Percentiles rank a stretch among this genome's conserved stretches.
These are phyloP conservation scores for Embidobia sp. DNA, from an alignment of 2,888 invertebrate genomes.

Conservation along the genomic window DNA sequence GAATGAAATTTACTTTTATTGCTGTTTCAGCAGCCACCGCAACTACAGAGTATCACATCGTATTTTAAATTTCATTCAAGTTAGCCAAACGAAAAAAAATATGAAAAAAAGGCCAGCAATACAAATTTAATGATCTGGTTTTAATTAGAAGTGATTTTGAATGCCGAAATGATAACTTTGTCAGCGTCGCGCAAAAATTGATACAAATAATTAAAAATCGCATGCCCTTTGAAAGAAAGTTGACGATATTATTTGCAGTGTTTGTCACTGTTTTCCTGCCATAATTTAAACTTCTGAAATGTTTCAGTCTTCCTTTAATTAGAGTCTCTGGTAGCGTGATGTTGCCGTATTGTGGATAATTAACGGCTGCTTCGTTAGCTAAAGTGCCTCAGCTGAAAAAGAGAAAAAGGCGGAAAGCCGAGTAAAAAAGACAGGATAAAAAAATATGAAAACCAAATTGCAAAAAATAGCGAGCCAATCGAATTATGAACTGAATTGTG, in stretches of 20 bases:
- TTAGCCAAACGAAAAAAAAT: too few relatives aligned
- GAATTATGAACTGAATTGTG: conserved; percentile 22
- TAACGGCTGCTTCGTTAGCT: conserved; percentile 63
- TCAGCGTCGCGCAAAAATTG: too few relatives aligned
- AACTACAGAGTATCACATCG: conserved; percentile 3
- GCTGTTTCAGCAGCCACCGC: conserved; percentile 22
- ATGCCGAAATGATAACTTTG: too few relatives aligned
- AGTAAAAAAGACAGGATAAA: conserved; percentile 5
- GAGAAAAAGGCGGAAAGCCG: conserved; percentile 14
- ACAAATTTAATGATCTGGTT: too few relatives aligned
- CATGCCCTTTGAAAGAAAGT: conserved; percentile 35
- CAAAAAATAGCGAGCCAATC: conserved; percentile 16
- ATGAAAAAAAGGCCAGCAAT: too few relatives aligned
- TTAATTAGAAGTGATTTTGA: too few relatives aligned
- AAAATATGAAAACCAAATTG: conserved; percentile 15
- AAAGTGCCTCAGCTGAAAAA: conserved; percentile 52
- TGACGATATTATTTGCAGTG: conserved; percentile 41
- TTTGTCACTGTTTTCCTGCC: conserved; percentile 54
- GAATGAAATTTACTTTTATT: conserved; percentile 13
- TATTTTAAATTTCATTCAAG: too few relatives aligned
- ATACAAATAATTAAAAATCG: conserved; percentile 40
- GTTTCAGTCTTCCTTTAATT: conserved; percentile 63
- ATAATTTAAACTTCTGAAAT: conserved; percentile 61
- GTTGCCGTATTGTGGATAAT: conserved; percentile 64
- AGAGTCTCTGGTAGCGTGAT: conserved; percentile 61